Evolutionary conservation across 2,113 vertebrate genomes (phyloP), one percentile per base, ranked within the genome.

Genomic region (Cyprinodon brontotheroides): DNA sequence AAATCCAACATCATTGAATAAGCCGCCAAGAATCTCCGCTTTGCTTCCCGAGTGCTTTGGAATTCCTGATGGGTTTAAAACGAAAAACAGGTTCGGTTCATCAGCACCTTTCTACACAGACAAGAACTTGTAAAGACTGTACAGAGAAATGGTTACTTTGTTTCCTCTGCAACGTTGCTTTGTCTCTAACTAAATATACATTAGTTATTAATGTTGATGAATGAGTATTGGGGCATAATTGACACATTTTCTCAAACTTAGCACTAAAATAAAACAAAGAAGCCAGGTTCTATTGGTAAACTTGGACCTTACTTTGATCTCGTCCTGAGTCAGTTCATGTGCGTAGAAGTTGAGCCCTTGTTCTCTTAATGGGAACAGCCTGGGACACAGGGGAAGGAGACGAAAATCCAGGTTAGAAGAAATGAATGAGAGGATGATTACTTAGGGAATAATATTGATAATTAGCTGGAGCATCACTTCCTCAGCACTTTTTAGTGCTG

Each of bases 281-380:
- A n/a, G 3, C 6, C 20, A 9, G 17, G 41, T 8, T 29, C 20
- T 36, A 8, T 20, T n/a, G 22, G 61, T 65, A 4, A 20, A 36
- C 13, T 57, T n/a, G 17, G 14, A 6, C 59, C 79, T 72, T 95
- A 99, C 98, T 96, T 99, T 97, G 85, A 99, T 99, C 96, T 99
- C 98, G 69, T 97, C 97, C 82, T 97, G 96, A 93, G 97, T 99
- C 93, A 99, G 94, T 94, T 99, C 98, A 89, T 98, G 96, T 93
- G 98, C 97, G 91, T 98, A 98, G 90, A 97, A 98, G 94, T 99
- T 99, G 84, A 99, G 95, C 87, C 98, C 98, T 96, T 98, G 98
- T 86, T 99, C 98, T 94, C 97, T 94, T 87, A 99, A 92, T 62
- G 98, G 98, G 61, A 99, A 99, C 88, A 99, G 95, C 98, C 98